Base-by-base conservation (phyloP, 1,140 invertebrate genomes). In the Conus ventricosus region DNA sequence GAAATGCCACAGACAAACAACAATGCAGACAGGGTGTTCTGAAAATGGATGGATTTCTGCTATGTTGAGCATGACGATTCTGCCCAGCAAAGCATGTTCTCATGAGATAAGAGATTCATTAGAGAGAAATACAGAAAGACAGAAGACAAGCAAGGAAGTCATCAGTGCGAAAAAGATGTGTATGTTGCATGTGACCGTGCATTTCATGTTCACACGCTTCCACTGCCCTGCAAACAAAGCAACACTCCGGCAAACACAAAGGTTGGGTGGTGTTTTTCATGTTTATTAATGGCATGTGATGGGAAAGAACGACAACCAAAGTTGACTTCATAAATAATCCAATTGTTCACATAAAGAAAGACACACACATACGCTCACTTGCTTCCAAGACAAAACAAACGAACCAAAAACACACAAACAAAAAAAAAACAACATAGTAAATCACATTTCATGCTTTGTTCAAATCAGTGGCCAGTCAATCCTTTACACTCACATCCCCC, bases 261-360 rank as follows among this genome's bases (percentile, higher is more conserved):
- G 27, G 25, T 39, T 39, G 76, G 67, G 67, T 71, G 67, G 67
- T 71, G 67, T 71, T 71, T 63, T 84, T 84, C 53, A 55, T 53
- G 39, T 84, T 84, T 84, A 84, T 84, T 84, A 53, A 84, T 27
- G 63, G 63, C 63, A 53, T 71, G 55, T 53, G 63, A 63, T 27
- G 84, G 39, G 55, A 53, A 85, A 85, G 63, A 75, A 63, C 15
- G n/a, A 85, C 63, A 63, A 27, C 63, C 57, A 85, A 85, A 85
- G 53, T 85, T 53, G 63, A 25, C 27, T 63, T 85, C 63, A 63
- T 67, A 63, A 71, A 63, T 75, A 85, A 57, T 63, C 23, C 11
- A 75, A 39, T 53, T 71, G 55, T 67, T 85, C 25, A 63, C 25
- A 71, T 7, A 78, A 27, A 87, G 53, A 87, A 55, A 57, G 25